Base-by-base conservation (phyloP, 2,888 invertebrate species). In the Cephonodes hylas region DNA sequence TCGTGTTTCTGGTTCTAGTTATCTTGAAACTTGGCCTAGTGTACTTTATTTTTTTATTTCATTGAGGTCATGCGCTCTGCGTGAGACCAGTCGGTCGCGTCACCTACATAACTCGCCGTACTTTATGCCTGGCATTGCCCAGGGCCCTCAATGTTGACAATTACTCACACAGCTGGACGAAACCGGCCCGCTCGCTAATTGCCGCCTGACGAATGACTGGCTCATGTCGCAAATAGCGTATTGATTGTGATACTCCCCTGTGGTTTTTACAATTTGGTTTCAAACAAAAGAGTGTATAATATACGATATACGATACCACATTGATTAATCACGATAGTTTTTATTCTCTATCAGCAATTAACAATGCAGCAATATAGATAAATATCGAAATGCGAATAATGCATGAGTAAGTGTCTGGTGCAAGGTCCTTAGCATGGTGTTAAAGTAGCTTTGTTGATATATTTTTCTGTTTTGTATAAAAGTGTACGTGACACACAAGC, bases 61-160 rank as follows among this genome's bases (percentile, higher is more conserved):
- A 67, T 67, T 66, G 63, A 71, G 68, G 71, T 69, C 69, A 63
- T 58, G 63, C 45, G 63, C 53, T 61, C 66, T 58, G 68, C 65
- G 62, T 69, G 67, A 63, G 60, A 66, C 63, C 59, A 38, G 59
- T 45, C 64, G 42, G 62, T 58, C 66, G 61, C 64, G 63, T 67
- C 67, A 63, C 65, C 61, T 62, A 68, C 63, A 60, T 42, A 42
- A 23, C 42, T 23, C 15, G 25, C 15, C 18, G 53, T 18, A 53
- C 18, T 53, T 53, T 27, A 53, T 48, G 48, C 7, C 15, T 27
- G 48, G n/a, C 45, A 48, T 61, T 59, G 63, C 57, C 60, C 58
- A 42, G 48, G 25, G 58, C 25, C 59, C 18, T 61, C 18, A 18
- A 22, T 31, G 31, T 53, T 20, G 3, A 20, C 53, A 27, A 53